Conservation (phyloP, 2,888 invertebrate species). For the Seira ritae region DNA sequence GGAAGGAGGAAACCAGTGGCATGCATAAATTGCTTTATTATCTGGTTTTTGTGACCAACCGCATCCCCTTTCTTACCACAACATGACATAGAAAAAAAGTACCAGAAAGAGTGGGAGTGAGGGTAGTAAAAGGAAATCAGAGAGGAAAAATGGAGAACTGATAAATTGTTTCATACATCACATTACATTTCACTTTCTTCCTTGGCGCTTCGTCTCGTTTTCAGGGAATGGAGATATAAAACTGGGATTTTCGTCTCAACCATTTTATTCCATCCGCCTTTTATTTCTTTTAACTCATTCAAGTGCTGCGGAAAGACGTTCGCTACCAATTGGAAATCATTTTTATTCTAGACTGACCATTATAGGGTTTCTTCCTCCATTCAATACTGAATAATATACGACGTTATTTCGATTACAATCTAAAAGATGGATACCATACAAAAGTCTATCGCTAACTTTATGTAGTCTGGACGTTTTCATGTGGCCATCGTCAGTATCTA, state of each 20-base stretch:
- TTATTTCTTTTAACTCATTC: slow-evolving; percentile 47
- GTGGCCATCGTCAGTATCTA: not conserved
- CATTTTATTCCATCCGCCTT: slow-evolving; percentile 34
- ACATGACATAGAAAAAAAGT: no score
- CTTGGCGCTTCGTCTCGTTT: not conserved
- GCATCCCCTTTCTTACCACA: no score
- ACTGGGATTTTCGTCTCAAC: no score
- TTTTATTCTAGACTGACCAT: slow-evolving; percentile 2
- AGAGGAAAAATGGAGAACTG: slow-evolving; percentile 23
- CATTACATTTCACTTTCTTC: slow-evolving; percentile 14
- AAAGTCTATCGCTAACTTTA: no score
- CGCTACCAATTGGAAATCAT: slow-evolving; percentile 48
- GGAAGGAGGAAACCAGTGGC: no score
- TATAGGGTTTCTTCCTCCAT: slow-evolving; percentile 19
- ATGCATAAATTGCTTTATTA: no score
- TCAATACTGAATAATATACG: not conserved
- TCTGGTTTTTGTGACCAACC: no score
- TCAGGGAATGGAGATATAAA: no score
- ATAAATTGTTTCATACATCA: slow-evolving; percentile 58
- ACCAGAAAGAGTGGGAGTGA: no score
- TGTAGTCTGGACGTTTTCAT: no score
- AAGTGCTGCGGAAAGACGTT: no score
- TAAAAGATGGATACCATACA: not conserved
- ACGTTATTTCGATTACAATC: not conserved
- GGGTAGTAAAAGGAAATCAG: no score